phyloP scores from a whole-genome alignment of 2,888 invertebrate genomes.

The Philaethria dido region DNA sequence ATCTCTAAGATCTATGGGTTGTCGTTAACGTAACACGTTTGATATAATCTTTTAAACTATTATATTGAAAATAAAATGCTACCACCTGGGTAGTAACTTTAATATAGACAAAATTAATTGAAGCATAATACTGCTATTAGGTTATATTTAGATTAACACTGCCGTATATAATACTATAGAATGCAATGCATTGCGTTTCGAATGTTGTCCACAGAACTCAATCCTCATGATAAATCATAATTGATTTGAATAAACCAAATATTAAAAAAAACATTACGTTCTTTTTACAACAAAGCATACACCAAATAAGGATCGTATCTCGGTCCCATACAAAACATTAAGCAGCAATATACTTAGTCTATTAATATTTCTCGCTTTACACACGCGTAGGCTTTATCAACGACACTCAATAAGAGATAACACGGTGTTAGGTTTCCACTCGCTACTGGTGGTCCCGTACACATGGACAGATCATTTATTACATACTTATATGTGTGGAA shows the following conservation, averaged over 20 bases:
- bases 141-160: too few species aligned
- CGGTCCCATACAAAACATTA: conserved; percentile 24
- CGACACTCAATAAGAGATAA: conserved; percentile 44
- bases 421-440: conserved; percentile 39
- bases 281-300: conserved; percentile 18
- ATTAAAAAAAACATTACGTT: conserved; percentile 10
- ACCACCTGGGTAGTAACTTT: not conserved
- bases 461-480: conserved; percentile 32
- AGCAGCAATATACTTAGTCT: conserved; percentile 25
- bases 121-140: not conserved
- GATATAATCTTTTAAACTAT: not conserved
- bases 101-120: not conserved
- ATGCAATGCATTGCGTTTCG: too few species aligned
- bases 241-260: conserved; percentile 11
- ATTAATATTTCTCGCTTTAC: conserved; percentile 38
- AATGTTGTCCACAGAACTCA: not conserved
- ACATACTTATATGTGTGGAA: conserved; percentile 19
- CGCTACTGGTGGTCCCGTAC: conserved; percentile 42
- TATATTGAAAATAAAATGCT: not conserved
- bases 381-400: conserved; percentile 44
- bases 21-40: not conserved
- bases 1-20: conserved; percentile 18
- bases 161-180: too few species aligned
- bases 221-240: not conserved
- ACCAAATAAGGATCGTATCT: conserved; percentile 19